These are phyloP conservation scores for Heliothis subflexa DNA, from an alignment of 1,140 invertebrate species.

Conservation along the genomic window DNA sequence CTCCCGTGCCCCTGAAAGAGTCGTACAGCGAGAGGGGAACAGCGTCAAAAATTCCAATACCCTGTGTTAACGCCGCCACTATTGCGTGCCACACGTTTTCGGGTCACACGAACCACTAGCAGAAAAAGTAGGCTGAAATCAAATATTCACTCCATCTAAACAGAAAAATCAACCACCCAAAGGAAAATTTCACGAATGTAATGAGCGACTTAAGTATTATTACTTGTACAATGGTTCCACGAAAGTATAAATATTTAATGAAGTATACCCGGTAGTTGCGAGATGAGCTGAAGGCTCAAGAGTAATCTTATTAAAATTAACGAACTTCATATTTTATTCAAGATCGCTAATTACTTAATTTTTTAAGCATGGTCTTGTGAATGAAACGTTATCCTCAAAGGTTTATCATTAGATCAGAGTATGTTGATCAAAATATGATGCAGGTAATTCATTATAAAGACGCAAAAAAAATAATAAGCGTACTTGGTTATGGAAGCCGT, in stretches of 20 bases:
- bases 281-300: conserved; percentile 25
- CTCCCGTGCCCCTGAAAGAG: conserved; percentile 52
- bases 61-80: conserved; percentile 44
- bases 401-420: conserved; percentile 34
- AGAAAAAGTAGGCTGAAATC: conserved; percentile 62
- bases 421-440: conserved; percentile 44
- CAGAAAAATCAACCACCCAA: conserved; percentile 23
- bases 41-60: conserved; percentile 64
- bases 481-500: conserved; percentile 9
- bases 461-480: conserved; percentile 40
- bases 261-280: conserved; percentile 12
- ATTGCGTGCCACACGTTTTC: conserved; percentile 68
- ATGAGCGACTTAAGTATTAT: conserved; percentile 19
- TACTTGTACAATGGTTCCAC: background rate
- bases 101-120: conserved; percentile 66
- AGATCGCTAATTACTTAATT: conserved; percentile 31
- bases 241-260: conserved; percentile 25
- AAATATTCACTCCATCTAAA: conserved; percentile 60
- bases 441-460: conserved; percentile 47
- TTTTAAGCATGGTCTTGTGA: conserved; percentile 34
- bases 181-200: conserved; percentile 16
- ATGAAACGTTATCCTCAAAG: conserved; percentile 39
- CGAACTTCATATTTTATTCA: conserved; percentile 40
- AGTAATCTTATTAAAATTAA: conserved; percentile 41
- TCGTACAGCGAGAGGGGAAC: conserved; percentile 50